These are phyloP conservation scores for Netelia virgata DNA, from an alignment of 2,888 invertebrate genomes.

Conservation along the genomic window DNA sequence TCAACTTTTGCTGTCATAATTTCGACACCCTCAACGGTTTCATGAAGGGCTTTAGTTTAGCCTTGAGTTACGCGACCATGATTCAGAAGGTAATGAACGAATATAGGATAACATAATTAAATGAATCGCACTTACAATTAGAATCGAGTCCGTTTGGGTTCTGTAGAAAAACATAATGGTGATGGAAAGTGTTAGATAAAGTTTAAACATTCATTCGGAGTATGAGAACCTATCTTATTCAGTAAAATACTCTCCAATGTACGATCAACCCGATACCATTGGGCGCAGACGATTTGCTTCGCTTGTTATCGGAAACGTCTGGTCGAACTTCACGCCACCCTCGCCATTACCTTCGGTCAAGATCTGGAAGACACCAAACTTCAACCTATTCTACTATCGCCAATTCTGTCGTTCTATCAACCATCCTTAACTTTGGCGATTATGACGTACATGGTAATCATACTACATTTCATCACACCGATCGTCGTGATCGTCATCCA, in stretches of 20 bases:
- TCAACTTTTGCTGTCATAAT: constrained; percentile 60
- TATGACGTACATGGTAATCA: constrained; percentile 9
- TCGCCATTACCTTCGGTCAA: constrained; percentile 14
- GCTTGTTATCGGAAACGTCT: constrained; percentile 39
- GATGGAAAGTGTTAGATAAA: too few relatives aligned
- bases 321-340: constrained; percentile 29
- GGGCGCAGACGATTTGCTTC: constrained; percentile 31
- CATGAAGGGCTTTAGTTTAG: constrained; percentile 61
- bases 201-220: background rate
- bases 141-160: background rate
- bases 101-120: background rate
- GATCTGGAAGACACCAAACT: constrained; percentile 36
- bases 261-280: background rate
- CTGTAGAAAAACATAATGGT: background rate
- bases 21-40: constrained; percentile 57
- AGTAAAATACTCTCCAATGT: background rate
- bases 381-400: constrained; percentile 46
- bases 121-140: background rate
- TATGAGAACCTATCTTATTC: background rate
- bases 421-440: constrained; percentile 30
- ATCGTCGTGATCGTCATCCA: constrained; percentile 48
- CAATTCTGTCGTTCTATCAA: constrained; percentile 31
- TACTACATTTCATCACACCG: constrained; percentile 51
- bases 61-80: constrained; percentile 46
- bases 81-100: constrained; percentile 49